A percentile compares a stretch with the other conserved stretches of the same genome.
phyloP scores from a whole-genome alignment of 2,113 vertebrate genomes.

The Potamarius usumacintae region DNA sequence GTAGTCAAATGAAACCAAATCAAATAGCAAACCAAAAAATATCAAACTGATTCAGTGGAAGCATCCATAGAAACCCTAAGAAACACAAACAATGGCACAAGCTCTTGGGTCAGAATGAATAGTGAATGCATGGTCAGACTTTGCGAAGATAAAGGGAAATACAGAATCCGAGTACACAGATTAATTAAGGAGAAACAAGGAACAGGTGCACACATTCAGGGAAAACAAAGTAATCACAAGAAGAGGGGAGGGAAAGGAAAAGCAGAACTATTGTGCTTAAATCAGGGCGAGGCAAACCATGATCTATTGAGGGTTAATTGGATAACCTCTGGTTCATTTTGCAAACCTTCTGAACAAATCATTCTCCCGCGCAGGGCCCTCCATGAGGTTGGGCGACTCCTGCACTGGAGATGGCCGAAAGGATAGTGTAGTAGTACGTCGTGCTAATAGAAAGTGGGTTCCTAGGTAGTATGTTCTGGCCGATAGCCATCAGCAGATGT shows the following conservation, averaged over 20 bases:
- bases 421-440: not conserved
- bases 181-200: not conserved
- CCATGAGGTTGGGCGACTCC: not conserved
- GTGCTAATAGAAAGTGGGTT: not conserved
- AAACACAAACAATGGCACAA: not conserved
- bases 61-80: not conserved
- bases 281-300: not conserved
- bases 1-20: not conserved
- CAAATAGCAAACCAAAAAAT: not conserved
- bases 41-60: not conserved
- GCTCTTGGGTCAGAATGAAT: not conserved
- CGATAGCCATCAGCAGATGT: conserved; percentile 36
- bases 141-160: not conserved
- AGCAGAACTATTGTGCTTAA: not conserved
- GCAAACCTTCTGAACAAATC: not conserved
- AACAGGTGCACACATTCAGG: not conserved
- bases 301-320: not conserved
- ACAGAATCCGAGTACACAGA: not conserved
- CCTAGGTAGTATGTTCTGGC: not conserved
- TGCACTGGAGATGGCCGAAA: not conserved
- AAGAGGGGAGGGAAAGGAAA: not conserved
- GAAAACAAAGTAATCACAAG: not conserved
- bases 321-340: not conserved
- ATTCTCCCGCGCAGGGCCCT: not conserved
- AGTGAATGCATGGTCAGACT: not conserved